Evolutionary conservation across 2,888 invertebrate genomes (phyloP).

Genomic region (Synergus itoensis): DNA sequence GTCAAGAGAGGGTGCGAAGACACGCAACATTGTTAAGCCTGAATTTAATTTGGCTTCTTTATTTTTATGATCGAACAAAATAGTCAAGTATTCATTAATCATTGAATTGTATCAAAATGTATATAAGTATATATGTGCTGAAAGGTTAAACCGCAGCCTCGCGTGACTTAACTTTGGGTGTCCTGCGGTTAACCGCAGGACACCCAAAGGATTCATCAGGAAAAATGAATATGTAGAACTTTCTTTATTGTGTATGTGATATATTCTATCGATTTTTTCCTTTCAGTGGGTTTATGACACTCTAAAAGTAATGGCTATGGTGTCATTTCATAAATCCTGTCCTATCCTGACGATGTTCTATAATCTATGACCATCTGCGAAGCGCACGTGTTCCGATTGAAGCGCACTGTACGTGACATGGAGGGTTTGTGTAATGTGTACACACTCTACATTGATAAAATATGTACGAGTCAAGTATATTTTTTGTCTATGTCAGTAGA

Average conservation of each 20-base stretch:
- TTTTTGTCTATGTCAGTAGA: neutral
- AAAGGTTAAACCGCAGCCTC: neutral
- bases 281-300: neutral
- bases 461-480: neutral
- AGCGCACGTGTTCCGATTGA: slow-evolving; percentile 21
- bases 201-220: slow-evolving; percentile 4
- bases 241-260: neutral
- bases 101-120: neutral
- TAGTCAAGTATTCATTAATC: too few relatives aligned
- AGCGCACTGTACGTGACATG: slow-evolving; percentile 11
- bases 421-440: neutral
- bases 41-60: neutral
- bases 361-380: slow-evolving; percentile 12
- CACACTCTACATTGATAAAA: neutral
- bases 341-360: slow-evolving; percentile 15
- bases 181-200: slow-evolving; percentile 11
- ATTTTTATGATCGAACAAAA: neutral
- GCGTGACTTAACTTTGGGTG: neutral
- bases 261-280: neutral
- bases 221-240: slow-evolving; percentile 2
- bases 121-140: neutral
- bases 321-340: slow-evolving; percentile 16
- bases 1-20: neutral
- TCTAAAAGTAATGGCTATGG: neutral
- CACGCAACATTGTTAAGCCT: neutral